Evolutionary conservation across 2,888 invertebrate species (phyloP).

Genomic region (Cantharis rustica): DNA sequence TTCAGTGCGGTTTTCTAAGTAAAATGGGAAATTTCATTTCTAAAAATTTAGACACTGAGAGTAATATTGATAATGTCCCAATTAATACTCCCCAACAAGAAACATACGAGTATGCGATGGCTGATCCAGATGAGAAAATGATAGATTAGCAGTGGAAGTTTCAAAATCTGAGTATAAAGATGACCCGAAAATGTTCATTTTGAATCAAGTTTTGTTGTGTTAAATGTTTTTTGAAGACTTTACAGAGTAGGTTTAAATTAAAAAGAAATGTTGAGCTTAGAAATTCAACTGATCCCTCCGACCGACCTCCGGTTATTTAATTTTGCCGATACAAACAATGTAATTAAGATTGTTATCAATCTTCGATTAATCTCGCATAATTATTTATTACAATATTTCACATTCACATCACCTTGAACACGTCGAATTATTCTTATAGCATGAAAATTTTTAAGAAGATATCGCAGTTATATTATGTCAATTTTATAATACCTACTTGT

Average conservation of each 20-base stretch:
- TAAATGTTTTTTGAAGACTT: constrained; percentile 81
- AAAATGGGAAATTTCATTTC: constrained; percentile 13
- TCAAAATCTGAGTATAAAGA: constrained; percentile 65
- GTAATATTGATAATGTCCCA: background rate
- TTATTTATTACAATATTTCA: background rate
- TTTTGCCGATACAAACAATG: background rate
- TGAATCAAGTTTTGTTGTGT: constrained; percentile 77
- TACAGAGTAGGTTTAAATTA: constrained; percentile 65
- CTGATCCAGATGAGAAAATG: constrained; percentile 49
- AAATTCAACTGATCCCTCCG: too few relatives aligned
- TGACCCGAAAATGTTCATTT: constrained; percentile 70
- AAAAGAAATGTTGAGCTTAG: too few relatives aligned
- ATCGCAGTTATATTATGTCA: background rate
- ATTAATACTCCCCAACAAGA: background rate
- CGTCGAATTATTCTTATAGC: background rate
- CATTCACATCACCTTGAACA: background rate
- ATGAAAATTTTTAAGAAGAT: background rate
- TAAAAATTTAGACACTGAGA: background rate
- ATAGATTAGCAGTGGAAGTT: constrained; percentile 61
- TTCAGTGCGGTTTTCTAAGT: background rate
- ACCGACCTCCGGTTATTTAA: too few relatives aligned
- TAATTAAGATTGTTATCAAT: background rate
- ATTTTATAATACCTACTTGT: background rate
- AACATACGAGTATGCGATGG: background rate
- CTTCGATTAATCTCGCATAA: background rate